Percentiles rank a stretch among this genome's conserved stretches.
Evolutionary conservation across 2,113 vertebrate species (phyloP).

Genomic region (Podocnemis expansa): DNA sequence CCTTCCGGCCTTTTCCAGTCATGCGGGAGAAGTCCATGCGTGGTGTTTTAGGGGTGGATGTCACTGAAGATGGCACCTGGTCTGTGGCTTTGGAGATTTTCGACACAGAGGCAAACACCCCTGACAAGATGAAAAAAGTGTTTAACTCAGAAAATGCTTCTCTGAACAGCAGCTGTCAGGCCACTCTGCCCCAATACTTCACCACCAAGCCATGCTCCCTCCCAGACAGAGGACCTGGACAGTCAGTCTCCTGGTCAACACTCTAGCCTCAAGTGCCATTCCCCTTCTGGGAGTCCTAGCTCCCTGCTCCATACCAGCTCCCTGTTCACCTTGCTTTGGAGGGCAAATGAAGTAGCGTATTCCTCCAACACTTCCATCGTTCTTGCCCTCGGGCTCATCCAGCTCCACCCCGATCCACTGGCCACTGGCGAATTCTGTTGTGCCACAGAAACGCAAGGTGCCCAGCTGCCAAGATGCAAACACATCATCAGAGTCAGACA

Average conservation of each 20-base stretch:
- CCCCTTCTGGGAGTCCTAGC: not conserved
- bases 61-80: constrained; percentile 83
- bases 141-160: not conserved
- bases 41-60: constrained; percentile 88
- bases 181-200: not conserved
- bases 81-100: constrained; percentile 87
- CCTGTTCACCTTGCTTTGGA: constrained; percentile 86
- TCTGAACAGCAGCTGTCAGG: not conserved
- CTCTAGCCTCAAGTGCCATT: not conserved
- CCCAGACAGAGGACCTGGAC: not conserved
- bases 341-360: constrained; percentile 93
- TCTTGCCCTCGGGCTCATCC: constrained; percentile 91
- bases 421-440: constrained; percentile 92
- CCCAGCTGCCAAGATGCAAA: constrained; percentile 75
- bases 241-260: not conserved
- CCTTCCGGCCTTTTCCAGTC: constrained; percentile 86
- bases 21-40: constrained; percentile 89
- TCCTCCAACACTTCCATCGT: constrained; percentile 91
- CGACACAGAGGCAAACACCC: constrained; percentile 90
- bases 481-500: not conserved
- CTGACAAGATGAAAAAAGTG: constrained; percentile 63
- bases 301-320: accelerated
- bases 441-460: constrained; percentile 90
- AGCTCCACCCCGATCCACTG: constrained; percentile 96
- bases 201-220: not conserved